Conservation (phyloP, 37 sponge, comb jelly and placozoan genomes). For the Eunapius fragilis region DNA sequence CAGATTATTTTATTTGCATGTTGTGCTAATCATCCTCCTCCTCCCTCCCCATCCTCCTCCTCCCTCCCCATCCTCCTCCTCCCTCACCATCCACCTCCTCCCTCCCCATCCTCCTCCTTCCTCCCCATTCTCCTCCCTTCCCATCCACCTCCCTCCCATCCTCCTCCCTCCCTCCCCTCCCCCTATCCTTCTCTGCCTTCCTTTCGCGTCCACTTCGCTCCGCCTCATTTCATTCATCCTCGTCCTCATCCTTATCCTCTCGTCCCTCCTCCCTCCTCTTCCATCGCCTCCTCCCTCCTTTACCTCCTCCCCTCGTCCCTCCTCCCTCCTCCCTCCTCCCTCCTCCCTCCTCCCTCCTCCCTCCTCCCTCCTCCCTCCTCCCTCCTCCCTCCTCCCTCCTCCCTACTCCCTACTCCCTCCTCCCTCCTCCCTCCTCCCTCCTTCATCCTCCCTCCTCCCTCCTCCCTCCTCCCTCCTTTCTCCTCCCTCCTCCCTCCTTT, state of each 20-base stretch:
- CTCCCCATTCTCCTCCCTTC: background rate
- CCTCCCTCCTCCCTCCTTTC: slow-evolving; percentile 34
- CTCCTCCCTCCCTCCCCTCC: no score
- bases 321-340: background rate
- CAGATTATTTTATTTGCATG: no score
- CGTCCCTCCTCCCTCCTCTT: background rate
- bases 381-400: no score
- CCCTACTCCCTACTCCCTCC: no score
- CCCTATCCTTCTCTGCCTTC: no score
- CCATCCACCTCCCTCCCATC: background rate
- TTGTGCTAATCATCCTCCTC: background rate
- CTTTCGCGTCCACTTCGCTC: no score
- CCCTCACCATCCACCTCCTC: slow-evolving; percentile 36
- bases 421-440: no score
- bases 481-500: slow-evolving; percentile 41
- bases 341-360: no score
- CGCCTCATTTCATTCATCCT: no score
- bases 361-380: no score
- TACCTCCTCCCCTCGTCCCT: background rate
- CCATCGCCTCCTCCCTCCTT: background rate
- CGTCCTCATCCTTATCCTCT: no score
- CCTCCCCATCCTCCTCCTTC: slow-evolving; percentile 10
- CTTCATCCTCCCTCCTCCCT: background rate
- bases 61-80: slow-evolving; percentile 23
- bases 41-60: background rate